Base-by-base conservation (phyloP, 2,888 invertebrate genomes). In the Lasioglossum morio region DNA sequence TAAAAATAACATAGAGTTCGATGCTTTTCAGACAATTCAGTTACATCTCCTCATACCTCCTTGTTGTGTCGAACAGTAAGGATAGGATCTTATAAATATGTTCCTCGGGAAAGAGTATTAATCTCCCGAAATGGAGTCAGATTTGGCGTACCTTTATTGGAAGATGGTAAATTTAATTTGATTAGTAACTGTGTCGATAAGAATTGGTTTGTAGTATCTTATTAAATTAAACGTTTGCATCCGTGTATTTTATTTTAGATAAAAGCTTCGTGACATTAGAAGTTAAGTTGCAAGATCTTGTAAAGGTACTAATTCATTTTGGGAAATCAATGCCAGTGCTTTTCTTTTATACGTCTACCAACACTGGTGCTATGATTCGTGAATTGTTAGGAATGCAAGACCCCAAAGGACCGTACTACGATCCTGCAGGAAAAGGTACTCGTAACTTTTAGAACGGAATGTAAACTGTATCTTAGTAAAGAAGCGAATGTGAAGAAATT, bases 41-140 rank as follows among this genome's bases (percentile, higher is more conserved):
- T 94, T 81, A 94, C 96, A 79, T 12, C 96, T 72, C 93, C 96
- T 75, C 96, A 96, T 78, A 96, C 96, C n/a, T 95, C 96, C 73
- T 93, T 98, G 19, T 95, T 96, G 30, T 98, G 98, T 94, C 96
- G 98, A 89, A 97, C 98, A 34, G 97, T 98, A 81, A 96, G 98
- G 88, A 97, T 99, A 94, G 98, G 99, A 63, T 98, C 98, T 27
- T 98, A 98, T 94, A 97, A 97, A 95, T 98, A 97, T 93, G 96
- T 97, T 89, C 97, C 98, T 43, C 96, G 96, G 85, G 97, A 98
- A 94, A 96, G 97, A 95, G 97, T 98, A 95, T 94, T 96, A 85
- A 93, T 96, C 73, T 95, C 96, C 4, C 92, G 95, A 40, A 92
- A 92, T 84, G 96, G 96, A 66, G 92, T 96, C 66, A 94, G 93